Evolutionary conservation across 2,888 invertebrate species (phyloP).

Genomic region (Acanthosepion pharaonis): DNA sequence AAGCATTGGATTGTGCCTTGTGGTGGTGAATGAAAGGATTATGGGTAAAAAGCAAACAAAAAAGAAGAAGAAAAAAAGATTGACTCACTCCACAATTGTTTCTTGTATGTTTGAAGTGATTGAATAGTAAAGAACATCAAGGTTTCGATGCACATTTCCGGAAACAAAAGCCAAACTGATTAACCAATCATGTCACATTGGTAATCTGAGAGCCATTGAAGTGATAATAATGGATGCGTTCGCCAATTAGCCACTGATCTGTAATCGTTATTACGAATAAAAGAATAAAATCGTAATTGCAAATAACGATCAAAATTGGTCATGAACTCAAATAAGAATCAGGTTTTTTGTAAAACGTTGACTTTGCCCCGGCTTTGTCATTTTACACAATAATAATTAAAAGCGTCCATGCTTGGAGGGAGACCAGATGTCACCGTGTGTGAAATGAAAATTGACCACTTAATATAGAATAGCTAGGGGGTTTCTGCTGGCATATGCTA

Average conservation of each 20-base stretch:
- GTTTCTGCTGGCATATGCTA: too few species aligned
- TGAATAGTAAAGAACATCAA: conserved; percentile 11
- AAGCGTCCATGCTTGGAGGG: not conserved
- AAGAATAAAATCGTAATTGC: not conserved
- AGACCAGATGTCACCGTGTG: not conserved
- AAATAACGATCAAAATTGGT: not conserved
- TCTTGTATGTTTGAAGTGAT: not conserved
- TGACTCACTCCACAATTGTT: not conserved
- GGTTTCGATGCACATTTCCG: not conserved
- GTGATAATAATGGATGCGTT: not conserved
- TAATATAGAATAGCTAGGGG: too few species aligned
- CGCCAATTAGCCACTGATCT: conserved; percentile 11
- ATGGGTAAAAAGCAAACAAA: not conserved
- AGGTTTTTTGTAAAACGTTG: not conserved
- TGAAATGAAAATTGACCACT: not conserved
- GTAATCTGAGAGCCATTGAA: not conserved
- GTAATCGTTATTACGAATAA: not conserved
- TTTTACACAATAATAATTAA: not conserved
- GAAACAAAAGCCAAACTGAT: not conserved
- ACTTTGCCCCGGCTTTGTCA: not conserved
- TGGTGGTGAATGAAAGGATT: not conserved
- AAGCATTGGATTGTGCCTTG: not conserved
- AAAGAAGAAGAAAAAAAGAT: not conserved
- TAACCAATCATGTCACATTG: not conserved
- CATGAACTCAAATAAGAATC: not conserved